These are phyloP conservation scores for Oceanodroma tethys DNA, from an alignment of 2,113 vertebrate genomes.

Conservation along the genomic window DNA sequence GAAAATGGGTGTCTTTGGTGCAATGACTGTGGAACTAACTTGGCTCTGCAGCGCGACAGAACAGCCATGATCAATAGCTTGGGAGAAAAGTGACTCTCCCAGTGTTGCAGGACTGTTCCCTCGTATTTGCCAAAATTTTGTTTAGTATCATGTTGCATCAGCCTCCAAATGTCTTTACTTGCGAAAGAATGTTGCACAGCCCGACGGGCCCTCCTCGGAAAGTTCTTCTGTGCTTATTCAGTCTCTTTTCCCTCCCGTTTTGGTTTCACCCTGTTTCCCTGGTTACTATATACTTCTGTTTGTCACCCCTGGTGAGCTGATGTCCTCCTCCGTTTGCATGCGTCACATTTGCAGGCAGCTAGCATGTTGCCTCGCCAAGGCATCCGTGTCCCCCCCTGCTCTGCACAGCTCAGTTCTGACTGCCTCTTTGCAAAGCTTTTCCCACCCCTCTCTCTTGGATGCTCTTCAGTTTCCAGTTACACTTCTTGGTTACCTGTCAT, in stretches of 20 bases:
- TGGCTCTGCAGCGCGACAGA: neutral
- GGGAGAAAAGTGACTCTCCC: neutral
- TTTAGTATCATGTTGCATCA: neutral
- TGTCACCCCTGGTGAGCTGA: neutral
- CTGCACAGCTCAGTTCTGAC: neutral
- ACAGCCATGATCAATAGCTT: neutral
- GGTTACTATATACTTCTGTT: neutral
- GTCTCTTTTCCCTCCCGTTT: neutral
- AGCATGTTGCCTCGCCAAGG: neutral
- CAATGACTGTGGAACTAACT: neutral
- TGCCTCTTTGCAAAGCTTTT: neutral
- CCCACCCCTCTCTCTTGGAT: neutral
- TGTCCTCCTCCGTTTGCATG: neutral
- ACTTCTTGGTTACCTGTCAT: fast-evolving
- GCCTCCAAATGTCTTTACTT: neutral
- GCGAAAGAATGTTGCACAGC: neutral
- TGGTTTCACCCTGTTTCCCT: neutral
- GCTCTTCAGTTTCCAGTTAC: neutral
- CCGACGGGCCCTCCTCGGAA: neutral
- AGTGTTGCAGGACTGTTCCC: neutral
- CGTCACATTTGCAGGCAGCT: neutral
- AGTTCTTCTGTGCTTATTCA: neutral
- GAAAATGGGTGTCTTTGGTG: neutral
- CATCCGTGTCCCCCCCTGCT: neutral
- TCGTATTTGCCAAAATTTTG: neutral